Base-by-base conservation (phyloP, 2,113 vertebrate species). In the Sorex fumeus region DNA sequence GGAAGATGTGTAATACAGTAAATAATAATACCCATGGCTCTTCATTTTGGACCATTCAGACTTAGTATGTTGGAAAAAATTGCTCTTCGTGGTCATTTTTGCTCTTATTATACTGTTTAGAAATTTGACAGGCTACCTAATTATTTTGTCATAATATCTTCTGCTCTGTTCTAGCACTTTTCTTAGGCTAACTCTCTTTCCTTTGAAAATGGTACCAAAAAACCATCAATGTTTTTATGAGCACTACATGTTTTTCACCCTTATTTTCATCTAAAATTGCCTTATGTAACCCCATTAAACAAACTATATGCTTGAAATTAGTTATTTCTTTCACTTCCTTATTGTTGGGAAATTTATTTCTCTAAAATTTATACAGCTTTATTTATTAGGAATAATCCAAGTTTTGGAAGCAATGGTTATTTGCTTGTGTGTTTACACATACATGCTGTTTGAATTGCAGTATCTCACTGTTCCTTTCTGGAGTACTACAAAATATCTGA, bases 281-380 rank as follows among this genome's bases (percentile, higher is more conserved):
- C 5, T 83, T 66, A 76, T 40, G 13, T 74, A 86, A 9, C 34
- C 43, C 76, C 89, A 16, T 78, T 78, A 91, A 91, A 6, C 15
- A 43, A 60, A n/a, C n/a, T 30, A 50, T 6, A 69, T 30, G 3
- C 8, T 72, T 64, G 19, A 91, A 91, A n/a, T 19, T n/a, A 71
- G 11, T 43, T 12, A 21, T 28, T 89, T 80, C 34, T 66, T 9
- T 85, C 50, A 88, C 19, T 88, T 70, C n/a, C 93, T 25, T 77
- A 10, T 91, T 62, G 43, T 82, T 83, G 77, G 36, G 11, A 45
- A 87, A 84, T 78, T 80, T 45, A 6, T 60, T 4, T 94, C 43
- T 70, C 8, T 57, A 71, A 53, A 43, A 72, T 74, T 91, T 92
- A n/a, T 45, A 6, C 7, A 27, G 69, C 87, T 87, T 43, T 34